phyloP scores from a whole-genome alignment of 2,797 vertebrate genomes.

The Carduelis carduelis region DNA sequence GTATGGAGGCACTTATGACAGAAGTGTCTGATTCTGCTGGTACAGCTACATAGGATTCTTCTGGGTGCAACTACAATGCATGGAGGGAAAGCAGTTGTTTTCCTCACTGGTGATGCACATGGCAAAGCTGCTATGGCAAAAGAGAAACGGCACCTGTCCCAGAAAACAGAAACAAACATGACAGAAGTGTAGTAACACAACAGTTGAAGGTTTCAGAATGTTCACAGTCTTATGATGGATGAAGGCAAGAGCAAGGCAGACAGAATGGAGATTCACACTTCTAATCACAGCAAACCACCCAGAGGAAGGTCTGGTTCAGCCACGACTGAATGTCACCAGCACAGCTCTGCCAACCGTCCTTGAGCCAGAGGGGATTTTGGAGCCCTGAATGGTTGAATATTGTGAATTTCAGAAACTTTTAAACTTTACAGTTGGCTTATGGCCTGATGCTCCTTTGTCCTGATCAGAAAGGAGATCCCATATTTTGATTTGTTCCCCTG shows the following conservation, averaged over 20 bases:
- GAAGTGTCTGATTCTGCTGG: not conserved
- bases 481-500: not conserved
- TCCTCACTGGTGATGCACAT: not conserved
- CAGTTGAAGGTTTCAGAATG: not conserved
- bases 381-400: not conserved
- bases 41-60: no score
- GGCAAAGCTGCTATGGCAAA: not conserved
- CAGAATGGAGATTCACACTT: not conserved
- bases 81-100: not conserved
- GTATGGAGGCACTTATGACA: not conserved
- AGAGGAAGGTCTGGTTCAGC: not conserved
- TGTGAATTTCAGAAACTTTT: not conserved
- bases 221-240: not conserved
- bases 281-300: fast-evolving
- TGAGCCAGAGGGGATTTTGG: not conserved
- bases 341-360: not conserved
- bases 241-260: not conserved
- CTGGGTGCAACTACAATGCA: not conserved
- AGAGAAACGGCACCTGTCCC: not conserved
- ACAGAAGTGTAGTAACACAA: not conserved
- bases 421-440: not conserved
- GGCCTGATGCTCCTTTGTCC: not conserved
- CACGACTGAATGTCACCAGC: no score
- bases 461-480: not conserved
- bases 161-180: not conserved